Base-by-base conservation (phyloP, 2,888 invertebrate genomes). In the Chalcosyrphus nemorum region DNA sequence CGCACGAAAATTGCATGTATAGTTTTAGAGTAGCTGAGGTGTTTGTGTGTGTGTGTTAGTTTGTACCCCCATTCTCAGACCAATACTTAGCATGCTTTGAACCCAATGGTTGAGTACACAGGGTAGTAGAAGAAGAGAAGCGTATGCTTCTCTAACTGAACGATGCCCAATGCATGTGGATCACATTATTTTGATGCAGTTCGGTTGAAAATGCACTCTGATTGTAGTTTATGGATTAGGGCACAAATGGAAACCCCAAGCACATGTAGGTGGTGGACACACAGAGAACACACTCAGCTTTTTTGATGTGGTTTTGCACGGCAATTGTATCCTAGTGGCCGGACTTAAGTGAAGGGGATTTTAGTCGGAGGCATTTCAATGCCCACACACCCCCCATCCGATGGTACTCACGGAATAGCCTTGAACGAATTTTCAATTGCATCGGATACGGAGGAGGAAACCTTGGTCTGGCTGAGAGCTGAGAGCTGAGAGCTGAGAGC, bases 151-250 rank as follows among this genome's bases (percentile, higher is more conserved):
- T 57, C 9, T 57, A 59, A 32, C 63, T 35, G 41, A 45, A 54
- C 52, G 35, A 19, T 54, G 66, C 19, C n/a, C 17, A 54, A 29
- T 29, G 35, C 38, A 56, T 56, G 47, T 43, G 75, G 57, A 75
- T 63, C 27, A 32, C 70, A 76, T 81, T 81, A 81, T 81, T 81
- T 76, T 63, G 81, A 76, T 70, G 70, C 70, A 76, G 81, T 76
- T 76, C 15, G 76, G 81, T 76, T 76, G 63, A 50, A 70, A 81
- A 57, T 65, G 50, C 81, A 81, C 70, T 81, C 70, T 70, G 81
- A 76, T 81, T 76, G 56, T 70, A 65, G 45, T 75, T 81, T 70
- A 75, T 70, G 57, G 68, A 81, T 75, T 27, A 70, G 70, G 43
- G 70, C 32, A 57, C 56, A 41, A 47, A 50, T 52, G 47, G 13